Conservation (phyloP, 2,797 vertebrate genomes). For the Peromyscus attwateri region DNA sequence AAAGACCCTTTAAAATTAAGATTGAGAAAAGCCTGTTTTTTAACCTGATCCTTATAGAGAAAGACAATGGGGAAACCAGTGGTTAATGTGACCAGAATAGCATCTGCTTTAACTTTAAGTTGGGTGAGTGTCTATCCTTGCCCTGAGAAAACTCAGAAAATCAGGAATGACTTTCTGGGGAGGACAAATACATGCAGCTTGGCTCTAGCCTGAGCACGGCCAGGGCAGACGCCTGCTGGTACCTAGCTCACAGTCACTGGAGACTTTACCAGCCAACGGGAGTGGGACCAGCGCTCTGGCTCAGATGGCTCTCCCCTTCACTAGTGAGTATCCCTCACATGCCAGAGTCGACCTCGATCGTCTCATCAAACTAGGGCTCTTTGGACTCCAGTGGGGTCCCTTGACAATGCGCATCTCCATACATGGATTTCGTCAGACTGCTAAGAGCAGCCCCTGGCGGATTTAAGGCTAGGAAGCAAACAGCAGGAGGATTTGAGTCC, state of each 20-base stretch:
- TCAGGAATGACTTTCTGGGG: not conserved
- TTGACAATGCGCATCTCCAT: not conserved
- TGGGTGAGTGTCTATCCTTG: not conserved
- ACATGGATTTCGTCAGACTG: not conserved
- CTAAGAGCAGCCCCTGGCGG: not conserved
- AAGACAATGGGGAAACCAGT: not conserved
- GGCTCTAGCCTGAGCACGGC: too few relatives aligned
- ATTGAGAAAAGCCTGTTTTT: too few relatives aligned
- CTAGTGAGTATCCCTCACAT: not conserved
- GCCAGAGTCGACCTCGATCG: not conserved
- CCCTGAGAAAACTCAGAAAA: not conserved
- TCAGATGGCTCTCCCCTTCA: not conserved
- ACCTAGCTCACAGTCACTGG: not conserved
- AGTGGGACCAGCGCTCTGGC: not conserved
- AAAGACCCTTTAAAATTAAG: not conserved
- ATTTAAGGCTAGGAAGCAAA: not conserved
- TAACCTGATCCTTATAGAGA: not conserved
- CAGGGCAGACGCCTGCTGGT: not conserved
- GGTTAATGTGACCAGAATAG: not conserved
- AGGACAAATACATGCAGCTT: not conserved
- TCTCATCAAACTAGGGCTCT: not conserved
- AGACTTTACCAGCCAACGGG: not conserved
- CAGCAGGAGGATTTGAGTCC: not conserved
- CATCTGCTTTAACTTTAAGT: not conserved
- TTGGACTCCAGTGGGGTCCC: not conserved